These are phyloP conservation scores for Cheilinus undulatus DNA, from an alignment of 2,113 vertebrate species.

Conservation along the genomic window DNA sequence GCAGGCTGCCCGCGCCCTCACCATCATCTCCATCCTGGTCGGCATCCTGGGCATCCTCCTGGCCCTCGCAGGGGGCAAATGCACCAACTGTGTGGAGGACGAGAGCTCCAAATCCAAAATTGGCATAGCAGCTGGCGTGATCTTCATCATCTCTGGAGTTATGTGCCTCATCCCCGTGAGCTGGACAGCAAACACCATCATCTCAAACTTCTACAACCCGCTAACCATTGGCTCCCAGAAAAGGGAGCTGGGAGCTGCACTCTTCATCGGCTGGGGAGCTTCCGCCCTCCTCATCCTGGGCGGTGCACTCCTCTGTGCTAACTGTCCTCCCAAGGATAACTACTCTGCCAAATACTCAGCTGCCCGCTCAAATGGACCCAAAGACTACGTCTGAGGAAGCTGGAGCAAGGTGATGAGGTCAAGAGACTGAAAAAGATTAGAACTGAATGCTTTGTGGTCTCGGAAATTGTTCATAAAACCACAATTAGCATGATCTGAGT, in stretches of 20 bases:
- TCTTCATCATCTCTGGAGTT: slow-evolving; percentile 86
- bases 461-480: not conserved
- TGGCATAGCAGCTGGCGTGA: slow-evolving; percentile 81
- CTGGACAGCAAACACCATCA: slow-evolving; percentile 89
- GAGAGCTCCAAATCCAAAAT: slow-evolving; percentile 87
- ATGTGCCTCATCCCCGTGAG: slow-evolving; percentile 89
- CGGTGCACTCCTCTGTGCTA: slow-evolving; percentile 89
- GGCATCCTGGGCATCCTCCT: slow-evolving; percentile 87
- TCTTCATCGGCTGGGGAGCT: slow-evolving; percentile 93
- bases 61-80: slow-evolving; percentile 88
- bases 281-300: slow-evolving; percentile 87
- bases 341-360: slow-evolving; percentile 88
- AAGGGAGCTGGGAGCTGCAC: slow-evolving; percentile 87
- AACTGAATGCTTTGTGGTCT: not conserved
- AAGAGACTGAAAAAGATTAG: slow-evolving; percentile 48
- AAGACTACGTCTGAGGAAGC: slow-evolving; percentile 87
- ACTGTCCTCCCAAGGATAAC: slow-evolving; percentile 88
- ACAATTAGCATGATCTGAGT: not conserved
- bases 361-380: slow-evolving; percentile 80
- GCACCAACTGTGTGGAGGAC: slow-evolving; percentile 94
- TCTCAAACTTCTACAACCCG: slow-evolving; percentile 91
- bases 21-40: slow-evolving; percentile 86
- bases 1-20: slow-evolving; percentile 90
- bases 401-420: not conserved
- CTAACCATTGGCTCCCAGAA: slow-evolving; percentile 79